Evolutionary conservation across 2,113 vertebrate genomes (phyloP).

Genomic region (Leucoraja erinaceus): DNA sequence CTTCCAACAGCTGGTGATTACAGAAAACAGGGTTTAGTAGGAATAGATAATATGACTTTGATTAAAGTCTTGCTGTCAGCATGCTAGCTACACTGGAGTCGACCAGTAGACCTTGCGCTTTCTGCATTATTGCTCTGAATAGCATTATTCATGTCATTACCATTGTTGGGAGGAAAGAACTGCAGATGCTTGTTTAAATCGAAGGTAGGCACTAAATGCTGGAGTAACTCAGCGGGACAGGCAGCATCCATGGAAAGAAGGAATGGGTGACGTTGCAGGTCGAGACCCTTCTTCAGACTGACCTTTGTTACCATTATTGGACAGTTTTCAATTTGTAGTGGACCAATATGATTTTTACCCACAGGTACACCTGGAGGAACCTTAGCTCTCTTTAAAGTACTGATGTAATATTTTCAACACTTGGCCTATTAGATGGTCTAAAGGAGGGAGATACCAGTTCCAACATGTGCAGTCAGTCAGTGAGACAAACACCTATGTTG

Average conservation of each 20-base stretch:
- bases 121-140: neutral
- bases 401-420: neutral
- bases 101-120: neutral
- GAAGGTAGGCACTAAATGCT: too few species aligned
- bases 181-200: too few species aligned
- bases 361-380: neutral
- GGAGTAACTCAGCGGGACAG: too few species aligned
- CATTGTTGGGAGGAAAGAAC: too few species aligned
- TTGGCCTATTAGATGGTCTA: neutral
- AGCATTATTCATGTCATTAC: too few species aligned
- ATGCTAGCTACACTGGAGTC: neutral
- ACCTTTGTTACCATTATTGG: too few species aligned
- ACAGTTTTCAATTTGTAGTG: too few species aligned
- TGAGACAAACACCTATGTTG: too few species aligned
- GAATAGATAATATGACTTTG: neutral
- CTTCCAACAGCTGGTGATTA: neutral
- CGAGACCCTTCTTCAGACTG: too few species aligned
- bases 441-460: neutral
- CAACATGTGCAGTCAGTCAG: neutral
- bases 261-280: too few species aligned
- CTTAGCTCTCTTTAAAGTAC: neutral
- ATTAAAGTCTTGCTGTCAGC: neutral
- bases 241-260: too few species aligned
- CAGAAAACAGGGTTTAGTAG: neutral
- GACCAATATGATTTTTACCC: too few species aligned